phyloP scores from a whole-genome alignment of 2,888 invertebrate species.

The Andrena trimmerana region DNA sequence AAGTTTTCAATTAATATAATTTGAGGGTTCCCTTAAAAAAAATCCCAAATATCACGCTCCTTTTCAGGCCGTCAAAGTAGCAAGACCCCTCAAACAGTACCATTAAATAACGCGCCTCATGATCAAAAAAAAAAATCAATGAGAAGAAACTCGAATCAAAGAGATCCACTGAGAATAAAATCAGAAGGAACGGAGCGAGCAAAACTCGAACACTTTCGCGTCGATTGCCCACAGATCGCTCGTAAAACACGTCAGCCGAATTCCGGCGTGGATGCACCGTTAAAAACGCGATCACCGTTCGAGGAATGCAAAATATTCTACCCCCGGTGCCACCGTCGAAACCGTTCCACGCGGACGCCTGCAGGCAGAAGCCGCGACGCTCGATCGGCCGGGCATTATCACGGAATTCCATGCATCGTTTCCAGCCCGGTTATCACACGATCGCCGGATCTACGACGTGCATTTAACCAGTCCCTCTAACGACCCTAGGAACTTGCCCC shows the following conservation, averaged over 20 bases:
- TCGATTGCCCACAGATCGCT: background rate
- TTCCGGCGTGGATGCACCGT: background rate
- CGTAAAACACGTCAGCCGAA: background rate
- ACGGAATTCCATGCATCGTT: slow-evolving; percentile 48
- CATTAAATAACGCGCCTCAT: too few relatives aligned
- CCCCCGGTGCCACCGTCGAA: slow-evolving; percentile 7
- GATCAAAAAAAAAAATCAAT: too few relatives aligned
- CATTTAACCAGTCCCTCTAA: slow-evolving; percentile 27
- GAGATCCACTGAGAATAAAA: background rate
- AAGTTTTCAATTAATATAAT: too few relatives aligned
- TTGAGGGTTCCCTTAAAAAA: too few relatives aligned
- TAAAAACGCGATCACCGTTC: slow-evolving; percentile 27
- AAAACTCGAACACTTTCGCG: background rate
- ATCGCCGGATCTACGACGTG: slow-evolving; percentile 30
- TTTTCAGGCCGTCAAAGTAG: too few relatives aligned
- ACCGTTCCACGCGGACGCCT: slow-evolving; percentile 29
- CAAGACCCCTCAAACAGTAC: too few relatives aligned
- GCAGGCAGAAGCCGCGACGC: slow-evolving; percentile 16
- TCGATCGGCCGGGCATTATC: slow-evolving; percentile 36
- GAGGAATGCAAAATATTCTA: slow-evolving; percentile 27
- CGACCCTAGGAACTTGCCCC: slow-evolving; percentile 16
- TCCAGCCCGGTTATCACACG: slow-evolving; percentile 45
- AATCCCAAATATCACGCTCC: too few relatives aligned
- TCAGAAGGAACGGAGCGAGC: background rate
- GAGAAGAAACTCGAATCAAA: background rate